phyloP scores from a whole-genome alignment of 2,113 vertebrate species.

The Entosphenus tridentatus region DNA sequence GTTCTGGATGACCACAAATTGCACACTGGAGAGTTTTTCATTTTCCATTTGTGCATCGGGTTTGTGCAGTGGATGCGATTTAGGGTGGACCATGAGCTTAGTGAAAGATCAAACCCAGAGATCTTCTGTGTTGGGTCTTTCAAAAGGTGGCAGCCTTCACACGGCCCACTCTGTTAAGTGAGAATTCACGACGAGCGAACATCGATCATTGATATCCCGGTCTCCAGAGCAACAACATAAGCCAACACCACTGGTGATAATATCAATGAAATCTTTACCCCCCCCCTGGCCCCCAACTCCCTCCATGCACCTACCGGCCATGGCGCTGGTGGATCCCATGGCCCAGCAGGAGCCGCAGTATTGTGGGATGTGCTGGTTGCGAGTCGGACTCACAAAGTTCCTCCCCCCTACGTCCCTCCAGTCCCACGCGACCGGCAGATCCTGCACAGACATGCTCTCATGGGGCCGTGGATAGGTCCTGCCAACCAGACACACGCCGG shows the following conservation, averaged over 20 bases:
- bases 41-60: no score
- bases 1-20: no score
- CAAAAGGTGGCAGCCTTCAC: not conserved
- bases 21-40: no score
- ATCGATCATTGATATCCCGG: not conserved
- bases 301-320: conserved; percentile 35
- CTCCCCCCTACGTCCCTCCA: conserved; percentile 51
- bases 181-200: not conserved
- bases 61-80: no score
- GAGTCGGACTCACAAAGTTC: conserved; percentile 58
- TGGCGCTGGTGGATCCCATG: conserved; percentile 69
- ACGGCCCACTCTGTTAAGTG: not conserved
- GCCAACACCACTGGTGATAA: not conserved
- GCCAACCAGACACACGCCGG: not conserved
- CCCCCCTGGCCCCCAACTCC: no score
- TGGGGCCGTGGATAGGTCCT: conserved; percentile 43
- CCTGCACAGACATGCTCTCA: conserved; percentile 29
- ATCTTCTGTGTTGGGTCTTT: not conserved
- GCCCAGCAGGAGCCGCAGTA: conserved; percentile 98
- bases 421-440: conserved; percentile 55
- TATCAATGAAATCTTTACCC: not conserved
- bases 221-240: not conserved
- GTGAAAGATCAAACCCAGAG: no score
- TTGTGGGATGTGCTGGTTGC: conserved; percentile 93
- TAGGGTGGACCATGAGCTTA: no score